Conservation (phyloP, 53 echinoderm and acorn worm genomes). For the Arbacia lixula region DNA sequence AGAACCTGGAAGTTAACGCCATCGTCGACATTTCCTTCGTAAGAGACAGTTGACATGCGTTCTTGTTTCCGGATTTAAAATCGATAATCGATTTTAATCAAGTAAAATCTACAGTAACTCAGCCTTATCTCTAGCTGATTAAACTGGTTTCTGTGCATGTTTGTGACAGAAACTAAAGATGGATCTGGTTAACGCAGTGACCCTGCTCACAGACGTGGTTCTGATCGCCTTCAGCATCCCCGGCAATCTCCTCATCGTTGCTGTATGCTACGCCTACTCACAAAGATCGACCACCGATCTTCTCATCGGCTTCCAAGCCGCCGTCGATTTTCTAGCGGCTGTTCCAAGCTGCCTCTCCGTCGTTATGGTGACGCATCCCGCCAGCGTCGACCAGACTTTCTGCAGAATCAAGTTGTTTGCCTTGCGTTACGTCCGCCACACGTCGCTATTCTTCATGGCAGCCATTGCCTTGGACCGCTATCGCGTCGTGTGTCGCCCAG, state of each 20-base stretch:
- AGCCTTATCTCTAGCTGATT: too few relatives aligned
- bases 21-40: too few relatives aligned
- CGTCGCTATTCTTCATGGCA: constrained; percentile 35
- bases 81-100: too few relatives aligned
- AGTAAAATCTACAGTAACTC: too few relatives aligned
- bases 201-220: neutral
- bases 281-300: constrained; percentile 34
- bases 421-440: constrained; percentile 9
- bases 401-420: constrained; percentile 20
- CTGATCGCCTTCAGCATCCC: constrained; percentile 13
- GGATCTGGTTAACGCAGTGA: constrained; percentile 17
- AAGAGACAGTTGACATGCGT: too few relatives aligned
- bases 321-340: constrained; percentile 17
- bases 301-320: constrained; percentile 31
- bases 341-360: neutral
- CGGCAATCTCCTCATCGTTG: constrained; percentile 22
- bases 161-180: too few relatives aligned
- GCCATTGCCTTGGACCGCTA: constrained; percentile 36
- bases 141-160: too few relatives aligned
- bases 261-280: neutral
- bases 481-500: constrained; percentile 9
- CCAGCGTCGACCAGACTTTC: constrained; percentile 11
- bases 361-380: neutral
- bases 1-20: too few relatives aligned
- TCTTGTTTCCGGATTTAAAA: too few relatives aligned